These are phyloP conservation scores for Cavia porcellus DNA, from an alignment of 2,113 vertebrate species.

Conservation along the genomic window DNA sequence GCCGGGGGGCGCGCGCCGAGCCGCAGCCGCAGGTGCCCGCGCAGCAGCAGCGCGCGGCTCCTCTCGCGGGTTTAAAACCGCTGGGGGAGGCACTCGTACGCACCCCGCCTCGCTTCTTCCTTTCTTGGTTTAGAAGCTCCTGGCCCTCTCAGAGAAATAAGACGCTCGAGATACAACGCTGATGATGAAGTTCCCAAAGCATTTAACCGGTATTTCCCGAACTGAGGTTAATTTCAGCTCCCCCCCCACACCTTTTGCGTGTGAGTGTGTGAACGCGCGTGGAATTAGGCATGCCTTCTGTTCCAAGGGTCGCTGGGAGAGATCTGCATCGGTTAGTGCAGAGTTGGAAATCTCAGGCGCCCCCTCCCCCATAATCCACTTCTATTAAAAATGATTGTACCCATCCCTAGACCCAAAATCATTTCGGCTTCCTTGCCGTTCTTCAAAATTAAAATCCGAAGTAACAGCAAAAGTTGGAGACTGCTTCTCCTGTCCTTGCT, in stretches of 20 bases:
- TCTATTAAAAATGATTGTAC: conserved; percentile 12
- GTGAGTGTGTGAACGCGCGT: neutral
- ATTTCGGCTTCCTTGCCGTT: neutral
- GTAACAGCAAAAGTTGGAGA: neutral
- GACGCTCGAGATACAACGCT: neutral
- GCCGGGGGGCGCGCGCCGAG: neutral
- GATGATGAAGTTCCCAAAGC: conserved; percentile 53
- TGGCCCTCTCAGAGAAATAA: neutral
- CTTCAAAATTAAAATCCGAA: conserved; percentile 51
- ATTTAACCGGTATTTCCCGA: neutral
- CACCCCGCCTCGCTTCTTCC: conserved; percentile 55
- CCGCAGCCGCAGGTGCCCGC: neutral
- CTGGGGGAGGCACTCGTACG: neutral
- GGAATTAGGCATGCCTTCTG: neutral
- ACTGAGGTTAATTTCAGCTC: neutral
- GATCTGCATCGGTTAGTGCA: neutral
- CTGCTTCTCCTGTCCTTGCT: neutral
- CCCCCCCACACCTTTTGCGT: too few relatives aligned
- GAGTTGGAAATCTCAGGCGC: neutral
- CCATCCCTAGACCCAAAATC: neutral
- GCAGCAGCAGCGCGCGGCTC: too few relatives aligned
- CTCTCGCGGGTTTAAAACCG: neutral
- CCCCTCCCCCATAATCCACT: neutral
- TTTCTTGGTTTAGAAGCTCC: conserved; percentile 67
- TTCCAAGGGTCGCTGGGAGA: neutral